Percentiles rank a stretch among this genome's conserved stretches.
Conservation (phyloP, 2,888 invertebrate species). For the Frankliniella intonsa region DNA sequence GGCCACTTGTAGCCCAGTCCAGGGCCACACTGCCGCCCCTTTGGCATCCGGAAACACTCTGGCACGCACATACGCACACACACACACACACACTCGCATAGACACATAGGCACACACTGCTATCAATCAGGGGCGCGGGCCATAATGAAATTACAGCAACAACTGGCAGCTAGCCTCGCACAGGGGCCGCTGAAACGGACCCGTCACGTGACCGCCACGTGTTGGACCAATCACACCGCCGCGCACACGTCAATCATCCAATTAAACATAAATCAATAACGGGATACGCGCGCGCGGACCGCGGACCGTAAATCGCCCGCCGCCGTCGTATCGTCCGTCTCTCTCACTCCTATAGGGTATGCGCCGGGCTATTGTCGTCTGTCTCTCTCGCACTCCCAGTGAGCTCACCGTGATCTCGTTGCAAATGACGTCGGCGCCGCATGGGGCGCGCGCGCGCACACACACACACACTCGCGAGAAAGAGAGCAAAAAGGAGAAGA, state of each 20-base stretch:
- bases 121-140: neutral
- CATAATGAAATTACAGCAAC: constrained; percentile 14
- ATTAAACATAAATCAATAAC: constrained; percentile 22
- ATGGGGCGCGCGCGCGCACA: too few relatives aligned
- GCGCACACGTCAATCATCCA: neutral
- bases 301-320: neutral
- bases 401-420: too few relatives aligned
- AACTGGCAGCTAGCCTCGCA: too few relatives aligned
- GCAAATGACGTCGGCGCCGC: too few relatives aligned
- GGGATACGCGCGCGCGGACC: neutral
- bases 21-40: too few relatives aligned
- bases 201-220: constrained; percentile 5
- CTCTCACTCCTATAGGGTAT: neutral
- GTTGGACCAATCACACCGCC: neutral
- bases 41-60: neutral
- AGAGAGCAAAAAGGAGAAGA: neutral
- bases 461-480: too few relatives aligned
- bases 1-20: too few relatives aligned
- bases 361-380: neutral
- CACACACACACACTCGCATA: neutral
- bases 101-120: neutral
- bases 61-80: too few relatives aligned
- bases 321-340: neutral
- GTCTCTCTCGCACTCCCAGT: neutral
- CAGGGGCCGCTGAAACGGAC: neutral